A percentile compares a stretch with the other conserved stretches of the same genome.
phyloP scores from a whole-genome alignment of 2,888 invertebrate genomes.

The Leptopilina syphax region DNA sequence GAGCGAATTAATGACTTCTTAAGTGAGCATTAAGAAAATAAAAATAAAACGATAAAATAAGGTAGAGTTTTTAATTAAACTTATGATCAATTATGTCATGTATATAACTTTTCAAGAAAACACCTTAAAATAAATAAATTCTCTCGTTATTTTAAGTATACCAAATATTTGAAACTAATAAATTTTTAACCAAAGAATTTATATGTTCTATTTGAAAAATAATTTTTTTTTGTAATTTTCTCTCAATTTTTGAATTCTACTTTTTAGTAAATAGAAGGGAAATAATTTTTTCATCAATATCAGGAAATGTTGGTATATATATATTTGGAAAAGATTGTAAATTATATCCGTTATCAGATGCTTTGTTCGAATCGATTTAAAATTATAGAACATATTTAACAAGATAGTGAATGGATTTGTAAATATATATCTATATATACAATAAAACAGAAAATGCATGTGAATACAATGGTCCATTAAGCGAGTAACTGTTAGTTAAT shows the following conservation, averaged over 20 bases:
- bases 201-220: too few relatives aligned
- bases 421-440: background rate
- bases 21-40: conserved; percentile 8
- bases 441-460: conserved; percentile 10
- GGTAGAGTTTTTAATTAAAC: conserved; percentile 1
- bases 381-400: conserved; percentile 1
- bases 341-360: background rate
- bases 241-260: too few relatives aligned
- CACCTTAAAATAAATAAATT: too few relatives aligned
- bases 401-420: conserved; percentile 10
- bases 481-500: conserved; percentile 21
- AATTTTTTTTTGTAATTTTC: too few relatives aligned
- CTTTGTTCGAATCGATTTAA: conserved; percentile 1
- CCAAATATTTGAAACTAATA: too few relatives aligned
- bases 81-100: background rate
- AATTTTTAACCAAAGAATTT: too few relatives aligned
- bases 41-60: background rate
- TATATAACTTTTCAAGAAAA: background rate
- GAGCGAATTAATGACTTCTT: conserved; percentile 30
- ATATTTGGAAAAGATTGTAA: background rate
- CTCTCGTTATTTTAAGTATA: too few relatives aligned
- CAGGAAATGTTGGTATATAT: background rate
- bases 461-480: conserved; percentile 22
- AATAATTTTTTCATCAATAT: background rate
- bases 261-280: background rate